A percentile compares a stretch with the other conserved stretches of the same genome.
These are phyloP conservation scores for Zoanthus gigantus DNA, from an alignment of 92 coral and sea anemone species.

Conservation along the genomic window DNA sequence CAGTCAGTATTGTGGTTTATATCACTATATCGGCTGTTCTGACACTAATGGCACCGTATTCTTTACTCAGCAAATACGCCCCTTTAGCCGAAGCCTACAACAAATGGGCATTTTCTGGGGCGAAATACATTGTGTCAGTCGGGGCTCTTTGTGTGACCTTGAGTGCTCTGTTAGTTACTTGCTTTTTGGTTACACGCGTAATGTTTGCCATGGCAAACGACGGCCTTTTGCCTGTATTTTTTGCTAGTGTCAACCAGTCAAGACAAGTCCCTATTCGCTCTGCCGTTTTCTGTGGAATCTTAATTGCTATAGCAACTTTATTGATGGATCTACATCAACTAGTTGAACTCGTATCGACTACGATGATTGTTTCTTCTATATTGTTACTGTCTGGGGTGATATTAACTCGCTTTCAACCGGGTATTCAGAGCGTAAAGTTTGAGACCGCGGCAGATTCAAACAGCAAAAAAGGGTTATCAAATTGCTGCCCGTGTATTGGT, in stretches of 20 bases:
- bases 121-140: slow-evolving; percentile 78
- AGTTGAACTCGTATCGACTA: slow-evolving; percentile 74
- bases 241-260: slow-evolving; percentile 60
- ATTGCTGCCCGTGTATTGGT: slow-evolving; percentile 14
- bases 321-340: slow-evolving; percentile 68
- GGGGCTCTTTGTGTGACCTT: slow-evolving; percentile 80
- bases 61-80: slow-evolving; percentile 60
- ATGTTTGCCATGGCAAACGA: slow-evolving; percentile 87
- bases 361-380: slow-evolving; percentile 70
- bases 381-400: slow-evolving; percentile 81
- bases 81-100: slow-evolving; percentile 82
- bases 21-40: slow-evolving; percentile 57
- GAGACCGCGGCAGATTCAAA: not conserved
- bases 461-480: not conserved
- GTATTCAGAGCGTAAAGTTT: slow-evolving; percentile 27
- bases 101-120: slow-evolving; percentile 60
- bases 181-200: slow-evolving; percentile 78
- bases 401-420: slow-evolving; percentile 82
- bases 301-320: slow-evolving; percentile 70
- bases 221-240: slow-evolving; percentile 76
- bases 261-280: slow-evolving; percentile 79
- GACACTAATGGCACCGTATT: slow-evolving; percentile 83
- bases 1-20: slow-evolving; percentile 65
- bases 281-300: slow-evolving; percentile 61
- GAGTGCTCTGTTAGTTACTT: slow-evolving; percentile 69